These are phyloP conservation scores for Cheirogaleus major DNA, from an alignment of 2,797 vertebrate genomes.

Conservation along the genomic window DNA sequence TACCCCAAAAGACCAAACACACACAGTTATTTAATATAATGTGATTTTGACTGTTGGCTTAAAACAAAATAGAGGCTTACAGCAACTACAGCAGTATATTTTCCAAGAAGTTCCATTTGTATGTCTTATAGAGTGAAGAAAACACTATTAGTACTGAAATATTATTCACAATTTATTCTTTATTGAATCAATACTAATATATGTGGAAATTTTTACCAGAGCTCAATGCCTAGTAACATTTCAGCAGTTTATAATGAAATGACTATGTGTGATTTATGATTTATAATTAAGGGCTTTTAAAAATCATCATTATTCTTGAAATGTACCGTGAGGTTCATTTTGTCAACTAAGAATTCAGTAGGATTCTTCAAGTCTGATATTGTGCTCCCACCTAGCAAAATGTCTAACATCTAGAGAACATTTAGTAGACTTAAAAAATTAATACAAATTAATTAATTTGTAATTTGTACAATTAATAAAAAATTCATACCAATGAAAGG, in stretches of 20 bases:
- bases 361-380: not conserved
- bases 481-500: not conserved
- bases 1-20: constrained; percentile 59
- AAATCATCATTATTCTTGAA: constrained; percentile 61
- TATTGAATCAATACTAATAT: constrained; percentile 69
- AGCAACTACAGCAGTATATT: constrained; percentile 14
- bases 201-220: constrained; percentile 37
- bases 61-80: constrained; percentile 42
- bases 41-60: constrained; percentile 48
- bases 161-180: constrained; percentile 66
- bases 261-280: constrained; percentile 57
- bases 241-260: constrained; percentile 67
- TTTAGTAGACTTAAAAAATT: not conserved
- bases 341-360: constrained; percentile 33
- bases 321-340: not conserved
- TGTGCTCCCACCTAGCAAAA: not conserved
- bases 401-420: not conserved
- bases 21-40: constrained; percentile 65
- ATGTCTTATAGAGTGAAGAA: constrained; percentile 44
- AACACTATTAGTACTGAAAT: constrained; percentile 48
- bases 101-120: constrained; percentile 29
- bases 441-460: not conserved
- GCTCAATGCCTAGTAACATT: constrained; percentile 38
- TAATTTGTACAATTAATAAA: too few relatives aligned
- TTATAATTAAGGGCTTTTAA: constrained; percentile 62